Base-by-base conservation (phyloP, 2,888 invertebrate species). In the Allophyes oxyacanthae region DNA sequence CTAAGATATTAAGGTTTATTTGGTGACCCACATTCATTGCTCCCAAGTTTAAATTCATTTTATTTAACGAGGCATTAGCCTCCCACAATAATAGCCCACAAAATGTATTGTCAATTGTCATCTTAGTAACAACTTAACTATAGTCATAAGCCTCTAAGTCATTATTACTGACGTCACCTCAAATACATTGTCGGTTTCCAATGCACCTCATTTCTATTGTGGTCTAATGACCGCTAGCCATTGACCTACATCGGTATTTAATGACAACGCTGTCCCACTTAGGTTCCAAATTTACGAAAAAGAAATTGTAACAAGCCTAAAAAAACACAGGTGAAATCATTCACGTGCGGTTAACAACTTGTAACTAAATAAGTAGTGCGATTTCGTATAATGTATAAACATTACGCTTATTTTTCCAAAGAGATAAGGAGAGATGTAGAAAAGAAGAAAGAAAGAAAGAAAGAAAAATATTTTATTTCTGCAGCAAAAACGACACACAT, bases 191-290 rank as follows among this genome's bases (percentile, higher is more conserved):
- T 54, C 61, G 45, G 34, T 52, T 70, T 42, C 26, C 34, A 28
- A 58, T 58, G 59, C 67, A 63, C 58, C 52, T 51, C 41, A 38
- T 72, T 67, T 64, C 71, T 60, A 57, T 57, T 51, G 34, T 42
- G 20, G 30, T 66, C 46, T 71, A 55, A 72, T 53, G 72, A 52
- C 51, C 28, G 36, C 44, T 28, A 52, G 46, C 60, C 61, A 71
- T 75, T 75, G 72, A 58, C 72, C 60, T 53, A 67, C 57, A 56
- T 58, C 49, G 43, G 44, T 33, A 37, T 15, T 28, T 71, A 68
- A 75, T 59, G 53, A 38, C 43, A 57, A n/a, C 43, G 52, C 20
- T 30, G 56, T 46, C 48, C 76, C 11, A 75, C 64, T 62, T 75
- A 32, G 33, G 20, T 20, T 40, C 51, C 41, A 71, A 67, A 60